phyloP scores from a whole-genome alignment of 2,888 invertebrate species.

The Trachelus iudaicus region DNA sequence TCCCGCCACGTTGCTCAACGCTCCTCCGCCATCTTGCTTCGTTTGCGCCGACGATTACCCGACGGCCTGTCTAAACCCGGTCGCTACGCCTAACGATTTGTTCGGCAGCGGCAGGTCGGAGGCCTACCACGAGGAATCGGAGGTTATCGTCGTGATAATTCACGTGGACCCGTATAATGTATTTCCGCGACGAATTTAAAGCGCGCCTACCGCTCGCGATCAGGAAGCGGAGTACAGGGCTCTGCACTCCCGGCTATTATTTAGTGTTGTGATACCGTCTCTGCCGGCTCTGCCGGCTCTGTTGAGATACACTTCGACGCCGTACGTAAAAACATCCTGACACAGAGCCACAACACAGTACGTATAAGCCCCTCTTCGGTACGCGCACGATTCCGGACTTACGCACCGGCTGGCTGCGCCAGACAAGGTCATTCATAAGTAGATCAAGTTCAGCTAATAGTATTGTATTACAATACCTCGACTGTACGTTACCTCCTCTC shows the following conservation, averaged over 20 bases:
- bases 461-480: conserved; percentile 34
- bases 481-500: neutral
- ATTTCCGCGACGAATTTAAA: conserved; percentile 2
- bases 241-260: neutral
- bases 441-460: conserved; percentile 57
- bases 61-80: neutral
- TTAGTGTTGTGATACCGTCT: neutral
- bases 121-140: no score
- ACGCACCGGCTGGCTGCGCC: conserved; percentile 15
- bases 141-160: conserved; percentile 4
- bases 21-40: neutral
- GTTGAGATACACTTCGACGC: conserved; percentile 1
- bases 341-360: neutral
- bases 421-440: conserved; percentile 60
- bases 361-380: neutral
- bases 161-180: neutral
- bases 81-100: neutral
- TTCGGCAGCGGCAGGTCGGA: neutral
- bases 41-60: neutral
- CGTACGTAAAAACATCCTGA: conserved; percentile 1
- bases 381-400: neutral
- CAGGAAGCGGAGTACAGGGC: neutral
- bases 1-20: neutral
- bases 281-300: neutral
- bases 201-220: conserved; percentile 5